Base-by-base conservation (phyloP, 2,113 vertebrate genomes). In the Reinhardtius hippoglossoides region DNA sequence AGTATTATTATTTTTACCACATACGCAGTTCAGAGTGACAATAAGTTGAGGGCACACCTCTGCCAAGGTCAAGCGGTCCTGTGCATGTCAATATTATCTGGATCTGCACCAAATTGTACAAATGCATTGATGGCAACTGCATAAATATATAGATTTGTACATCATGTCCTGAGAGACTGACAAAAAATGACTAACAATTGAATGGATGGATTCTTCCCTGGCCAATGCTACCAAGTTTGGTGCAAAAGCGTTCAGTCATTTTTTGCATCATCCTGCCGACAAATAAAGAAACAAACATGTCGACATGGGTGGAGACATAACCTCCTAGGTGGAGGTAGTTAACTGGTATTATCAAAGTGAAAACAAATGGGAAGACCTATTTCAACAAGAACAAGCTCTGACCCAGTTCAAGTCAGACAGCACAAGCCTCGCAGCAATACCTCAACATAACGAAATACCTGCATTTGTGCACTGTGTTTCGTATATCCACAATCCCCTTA, bases 311-410 rank as follows among this genome's bases (percentile, higher is more conserved):
- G 40, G 37, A 63, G 4, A 21, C 3, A 18, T 7, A 27, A n/a
- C 20, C 31, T 40, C 18, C 37, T n/a, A 14, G 37, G 31, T 5
- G 40, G 37, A 63, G 4, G 61, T 42, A 56, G 57, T 56, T 42
- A 44, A 73, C 46, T 27, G 15, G 13, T 23, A 18, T 50, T 18
- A 26, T 69, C 37, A 84, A 52, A 65, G n/a, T 21, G 54, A 40
- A 73, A 80, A 73, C 59, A 84, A 84, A 86, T 50, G 26, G 54
- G 60, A 59, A 78, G 73, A 69, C 67, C 56, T 60, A 73, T 83
- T 86, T 82, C 76, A 91, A 89, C 77, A 89, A 67, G 79, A 91
- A 80, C 83, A 87, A 71, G 75, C 70, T 74, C 68, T 89, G 86
- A 92, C 90, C 92, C 85, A 68, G 23, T 87, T 91, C 57, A 74